Base-by-base conservation (phyloP, 1,140 invertebrate species). In the Trichogramma pretiosum region DNA sequence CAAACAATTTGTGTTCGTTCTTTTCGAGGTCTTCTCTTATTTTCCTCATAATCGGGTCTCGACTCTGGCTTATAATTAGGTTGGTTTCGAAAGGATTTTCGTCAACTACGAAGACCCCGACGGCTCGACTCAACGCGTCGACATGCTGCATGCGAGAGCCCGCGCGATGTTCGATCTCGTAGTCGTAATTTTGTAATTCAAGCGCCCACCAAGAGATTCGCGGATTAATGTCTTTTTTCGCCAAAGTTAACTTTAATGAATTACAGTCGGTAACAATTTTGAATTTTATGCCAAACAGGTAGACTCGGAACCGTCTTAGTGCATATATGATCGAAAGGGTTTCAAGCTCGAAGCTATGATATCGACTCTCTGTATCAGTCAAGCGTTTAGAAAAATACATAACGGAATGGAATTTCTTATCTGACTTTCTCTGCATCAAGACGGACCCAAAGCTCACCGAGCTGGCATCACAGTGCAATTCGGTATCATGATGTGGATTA, bases 241-340 rank as follows among this genome's bases (percentile, higher is more conserved):
- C 24, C 1, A 42, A 5, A 2, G 40, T 32, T 5, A 11, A 18
- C 19, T 37, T 7, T 4, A 68, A 43, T 2, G 66, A 59, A 14
- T 53, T 46, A 50, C 67, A 71, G 46, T 71, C 67, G 0, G 65
- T 70, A 0, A 68, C 43, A 5, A 68, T 46, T 46, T 52, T 70
- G 43, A 70, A 68, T 7, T 42, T 23, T 19, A 59, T 50, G 1
- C 60, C 61, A 3, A 58, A 34, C 13, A 70, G 34, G 48, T 68
- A 70, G 5, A 59, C 46, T 7, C 57, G 38, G 47, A 60, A 62
- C 24, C 48, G 39, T 16, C 42, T 34, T 1, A 50, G 13, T 9
- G 56, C 48, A 18, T 46, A 8, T 14, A 57, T 53, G 0, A 57
- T 46, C 8, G 54, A 55, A n/a, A 55, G 24, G 5, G 32, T 32